A percentile compares a stretch with the other conserved stretches of the same genome.
These are phyloP conservation scores for Pycnomerus fuliginosus DNA, from an alignment of 2,888 invertebrate genomes.

Conservation along the genomic window DNA sequence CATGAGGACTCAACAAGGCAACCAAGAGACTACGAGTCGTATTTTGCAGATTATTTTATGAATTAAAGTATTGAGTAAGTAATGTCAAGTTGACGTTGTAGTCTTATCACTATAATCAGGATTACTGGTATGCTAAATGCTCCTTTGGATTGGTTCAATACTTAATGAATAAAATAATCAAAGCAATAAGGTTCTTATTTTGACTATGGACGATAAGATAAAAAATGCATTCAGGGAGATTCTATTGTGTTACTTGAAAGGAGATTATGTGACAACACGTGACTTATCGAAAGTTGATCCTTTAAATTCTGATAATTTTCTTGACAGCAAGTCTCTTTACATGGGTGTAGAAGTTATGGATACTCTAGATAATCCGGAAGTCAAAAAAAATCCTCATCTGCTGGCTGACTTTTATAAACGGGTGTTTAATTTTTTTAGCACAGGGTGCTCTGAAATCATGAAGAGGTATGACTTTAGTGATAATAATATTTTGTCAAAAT, in stretches of 20 bases:
- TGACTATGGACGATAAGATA: not conserved
- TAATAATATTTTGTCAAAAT: not conserved
- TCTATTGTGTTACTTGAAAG: not conserved
- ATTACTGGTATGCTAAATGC: too few relatives aligned
- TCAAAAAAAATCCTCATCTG: not conserved
- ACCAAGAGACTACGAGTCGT: too few relatives aligned
- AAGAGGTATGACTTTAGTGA: not conserved
- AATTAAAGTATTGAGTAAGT: too few relatives aligned
- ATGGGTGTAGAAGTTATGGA: not conserved
- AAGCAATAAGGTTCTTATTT: too few relatives aligned
- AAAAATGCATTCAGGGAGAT: not conserved
- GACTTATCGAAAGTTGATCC: not conserved
- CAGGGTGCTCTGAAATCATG: not conserved
- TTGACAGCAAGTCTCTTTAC: not conserved
- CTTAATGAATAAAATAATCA: too few relatives aligned
- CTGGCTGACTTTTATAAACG: too few relatives aligned
- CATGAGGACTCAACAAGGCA: too few relatives aligned
- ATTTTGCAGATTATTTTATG: too few relatives aligned
- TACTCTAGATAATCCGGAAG: not conserved
- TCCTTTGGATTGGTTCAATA: too few relatives aligned
- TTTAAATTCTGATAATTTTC: not conserved
- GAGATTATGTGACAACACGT: not conserved
- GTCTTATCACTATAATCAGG: too few relatives aligned
- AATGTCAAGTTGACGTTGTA: too few relatives aligned
- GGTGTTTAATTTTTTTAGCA: not conserved